Conservation (phyloP, 1,140 invertebrate genomes). For the Hylaeus anthracinus region DNA sequence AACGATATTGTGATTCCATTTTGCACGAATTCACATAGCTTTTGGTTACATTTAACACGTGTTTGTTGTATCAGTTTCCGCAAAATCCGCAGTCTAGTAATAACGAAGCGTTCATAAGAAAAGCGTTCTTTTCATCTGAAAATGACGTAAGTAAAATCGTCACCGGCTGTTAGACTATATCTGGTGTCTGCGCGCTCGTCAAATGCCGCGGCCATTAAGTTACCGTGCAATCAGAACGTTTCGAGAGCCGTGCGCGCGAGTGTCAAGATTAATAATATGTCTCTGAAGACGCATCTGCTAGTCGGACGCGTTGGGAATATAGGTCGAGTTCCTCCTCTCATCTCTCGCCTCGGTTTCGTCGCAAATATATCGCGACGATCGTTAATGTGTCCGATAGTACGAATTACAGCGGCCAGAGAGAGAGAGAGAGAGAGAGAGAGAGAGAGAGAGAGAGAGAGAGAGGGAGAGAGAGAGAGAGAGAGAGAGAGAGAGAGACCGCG, state of each 20-base stretch:
- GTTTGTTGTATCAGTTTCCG: no score
- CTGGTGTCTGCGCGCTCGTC: conserved; percentile 32
- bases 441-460: no score
- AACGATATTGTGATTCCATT: no score
- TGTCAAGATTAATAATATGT: conserved; percentile 66
- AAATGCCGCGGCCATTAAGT: conserved; percentile 61
- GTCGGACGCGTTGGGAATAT: conserved; percentile 39
- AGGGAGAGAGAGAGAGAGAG: no score
- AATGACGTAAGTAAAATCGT: no score
- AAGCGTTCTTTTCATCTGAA: no score
- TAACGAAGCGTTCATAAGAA: no score
- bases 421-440: no score
- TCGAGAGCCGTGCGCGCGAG: conserved; percentile 25
- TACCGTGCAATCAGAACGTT: conserved; percentile 56
- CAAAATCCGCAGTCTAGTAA: no score
- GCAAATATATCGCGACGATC: conserved; percentile 12
- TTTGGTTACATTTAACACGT: no score
- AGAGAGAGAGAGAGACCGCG: no score
- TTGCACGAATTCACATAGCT: no score
- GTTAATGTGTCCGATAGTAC: conserved; percentile 13
- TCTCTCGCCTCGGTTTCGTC: conserved; percentile 1
- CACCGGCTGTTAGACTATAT: not conserved
- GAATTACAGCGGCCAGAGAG: not conserved
- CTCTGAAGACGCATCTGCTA: conserved; percentile 55
- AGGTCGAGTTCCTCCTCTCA: conserved; percentile 43